These are phyloP conservation scores for Petrocephalus sullivani DNA, from an alignment of 2,797 vertebrate species.

Conservation along the genomic window DNA sequence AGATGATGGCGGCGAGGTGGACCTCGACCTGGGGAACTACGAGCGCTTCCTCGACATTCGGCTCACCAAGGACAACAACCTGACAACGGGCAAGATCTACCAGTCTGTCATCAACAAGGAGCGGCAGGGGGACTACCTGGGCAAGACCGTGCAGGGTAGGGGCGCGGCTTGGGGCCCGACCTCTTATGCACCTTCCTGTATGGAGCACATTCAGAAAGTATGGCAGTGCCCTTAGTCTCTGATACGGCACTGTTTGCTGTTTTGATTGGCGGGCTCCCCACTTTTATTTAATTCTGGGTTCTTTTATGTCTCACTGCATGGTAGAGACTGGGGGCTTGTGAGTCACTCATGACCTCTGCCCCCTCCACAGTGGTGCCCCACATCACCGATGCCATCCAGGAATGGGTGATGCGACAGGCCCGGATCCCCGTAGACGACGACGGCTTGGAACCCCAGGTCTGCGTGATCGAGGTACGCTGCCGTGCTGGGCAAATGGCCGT, in stretches of 20 bases:
- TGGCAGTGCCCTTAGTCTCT: neutral
- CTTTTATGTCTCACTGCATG: neutral
- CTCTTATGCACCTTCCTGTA: neutral
- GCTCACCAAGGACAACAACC: constrained; percentile 89
- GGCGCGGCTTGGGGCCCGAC: neutral
- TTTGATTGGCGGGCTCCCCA: neutral
- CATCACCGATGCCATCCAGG: constrained; percentile 97
- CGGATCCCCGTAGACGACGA: constrained; percentile 86
- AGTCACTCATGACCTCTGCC: neutral
- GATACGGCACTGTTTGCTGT: neutral
- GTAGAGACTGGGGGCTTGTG: neutral
- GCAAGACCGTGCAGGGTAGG: constrained; percentile 93
- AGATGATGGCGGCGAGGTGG: constrained; percentile 91
- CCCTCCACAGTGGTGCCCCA: constrained; percentile 80
- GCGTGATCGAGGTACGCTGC: constrained; percentile 82
- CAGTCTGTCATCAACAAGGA: constrained; percentile 97
- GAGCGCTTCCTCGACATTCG: constrained; percentile 92
- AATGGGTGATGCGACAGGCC: constrained; percentile 92
- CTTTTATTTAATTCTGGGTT: neutral
- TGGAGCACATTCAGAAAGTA: neutral
- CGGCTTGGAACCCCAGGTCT: constrained; percentile 83
- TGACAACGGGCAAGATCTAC: constrained; percentile 95
- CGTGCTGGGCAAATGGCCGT: neutral
- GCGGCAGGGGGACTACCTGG: constrained; percentile 87
- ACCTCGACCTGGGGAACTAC: constrained; percentile 91